phyloP scores from a whole-genome alignment of 2,113 vertebrate genomes.

The Pitta sordida region DNA sequence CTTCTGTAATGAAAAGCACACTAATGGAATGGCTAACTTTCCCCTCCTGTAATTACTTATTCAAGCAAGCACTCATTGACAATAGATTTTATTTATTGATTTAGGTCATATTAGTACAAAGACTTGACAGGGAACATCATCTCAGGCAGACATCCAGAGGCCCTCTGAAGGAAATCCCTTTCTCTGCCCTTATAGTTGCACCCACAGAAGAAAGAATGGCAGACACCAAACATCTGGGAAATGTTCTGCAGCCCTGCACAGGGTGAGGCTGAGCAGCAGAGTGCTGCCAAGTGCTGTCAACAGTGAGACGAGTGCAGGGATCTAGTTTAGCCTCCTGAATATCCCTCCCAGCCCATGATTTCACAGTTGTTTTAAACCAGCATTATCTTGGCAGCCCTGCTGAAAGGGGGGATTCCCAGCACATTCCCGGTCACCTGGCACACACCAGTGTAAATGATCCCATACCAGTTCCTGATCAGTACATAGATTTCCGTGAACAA shows the following conservation, averaged over 20 bases:
- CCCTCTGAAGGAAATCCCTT: not conserved
- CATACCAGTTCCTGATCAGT: not conserved
- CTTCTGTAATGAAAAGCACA: not conserved
- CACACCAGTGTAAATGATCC: not conserved
- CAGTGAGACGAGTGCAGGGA: not conserved
- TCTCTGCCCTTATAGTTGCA: not conserved
- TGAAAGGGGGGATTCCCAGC: not conserved
- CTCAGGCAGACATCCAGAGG: not conserved
- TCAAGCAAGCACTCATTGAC: not conserved
- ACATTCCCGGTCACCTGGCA: not conserved
- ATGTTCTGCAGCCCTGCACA: not conserved
- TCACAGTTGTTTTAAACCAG: not conserved
- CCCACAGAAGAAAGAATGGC: not conserved
- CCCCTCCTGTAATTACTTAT: not conserved
- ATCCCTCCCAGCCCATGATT: accelerated
- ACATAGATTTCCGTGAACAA: not conserved
- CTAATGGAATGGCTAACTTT: not conserved
- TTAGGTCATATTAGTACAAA: not conserved
- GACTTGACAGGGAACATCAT: not conserved
- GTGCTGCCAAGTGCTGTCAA: not conserved
- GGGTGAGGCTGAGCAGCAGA: not conserved
- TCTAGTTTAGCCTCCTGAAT: not conserved
- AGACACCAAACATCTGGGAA: not conserved
- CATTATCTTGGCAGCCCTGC: not conserved
- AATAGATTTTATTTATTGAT: not conserved